These are phyloP conservation scores for Linyphia triangularis DNA, from an alignment of 2,888 invertebrate species.

Conservation along the genomic window DNA sequence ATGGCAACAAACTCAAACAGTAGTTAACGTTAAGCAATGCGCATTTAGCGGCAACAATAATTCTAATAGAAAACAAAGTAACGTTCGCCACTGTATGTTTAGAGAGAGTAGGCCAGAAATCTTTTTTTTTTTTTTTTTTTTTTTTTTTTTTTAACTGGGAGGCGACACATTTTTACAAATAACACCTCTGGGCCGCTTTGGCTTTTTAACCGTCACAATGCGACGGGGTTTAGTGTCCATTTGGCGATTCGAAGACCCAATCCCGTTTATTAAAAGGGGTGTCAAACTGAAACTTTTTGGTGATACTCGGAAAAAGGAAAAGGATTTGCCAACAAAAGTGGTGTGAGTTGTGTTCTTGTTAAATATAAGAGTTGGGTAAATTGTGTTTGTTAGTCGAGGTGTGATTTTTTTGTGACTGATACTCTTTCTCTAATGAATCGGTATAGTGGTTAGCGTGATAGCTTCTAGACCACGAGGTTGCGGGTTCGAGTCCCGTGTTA, in stretches of 20 bases:
- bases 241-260: constrained; percentile 35
- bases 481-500: no score
- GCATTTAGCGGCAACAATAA: constrained; percentile 38
- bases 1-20: constrained; percentile 69
- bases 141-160: constrained; percentile 49
- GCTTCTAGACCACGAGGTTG: no score
- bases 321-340: not conserved
- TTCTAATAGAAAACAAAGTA: constrained; percentile 42
- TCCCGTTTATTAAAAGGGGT: constrained; percentile 66
- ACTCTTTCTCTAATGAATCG: no score
- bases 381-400: not conserved
- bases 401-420: no score
- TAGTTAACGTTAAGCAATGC: constrained; percentile 62
- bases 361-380: not conserved
- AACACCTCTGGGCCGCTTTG: constrained; percentile 45
- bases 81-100: not conserved
- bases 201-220: constrained; percentile 64
- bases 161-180: constrained; percentile 53
- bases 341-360: not conserved
- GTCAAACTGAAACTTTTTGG: constrained; percentile 6
- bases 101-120: constrained; percentile 43
- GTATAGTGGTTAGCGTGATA: no score
- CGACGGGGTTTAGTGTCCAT: constrained; percentile 64
- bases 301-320: not conserved
- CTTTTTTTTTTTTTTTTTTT: no score